A percentile compares a stretch with the other conserved stretches of the same genome.
These are phyloP conservation scores for Drosophila nr. fundita DNA, from an alignment of 2,888 invertebrate genomes.

Conservation along the genomic window DNA sequence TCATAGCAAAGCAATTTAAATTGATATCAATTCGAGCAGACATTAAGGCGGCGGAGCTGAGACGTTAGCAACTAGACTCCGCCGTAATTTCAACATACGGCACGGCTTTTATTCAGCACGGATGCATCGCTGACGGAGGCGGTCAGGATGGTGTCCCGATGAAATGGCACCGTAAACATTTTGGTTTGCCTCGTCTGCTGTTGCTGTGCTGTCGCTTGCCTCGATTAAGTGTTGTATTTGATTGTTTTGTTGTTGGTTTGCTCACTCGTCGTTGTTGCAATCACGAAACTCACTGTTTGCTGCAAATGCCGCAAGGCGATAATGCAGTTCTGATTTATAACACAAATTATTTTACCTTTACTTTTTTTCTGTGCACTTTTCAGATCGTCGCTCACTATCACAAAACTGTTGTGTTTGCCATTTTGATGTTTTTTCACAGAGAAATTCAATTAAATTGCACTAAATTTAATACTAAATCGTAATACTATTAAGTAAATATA, in stretches of 20 bases:
- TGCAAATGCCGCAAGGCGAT: constrained; percentile 25
- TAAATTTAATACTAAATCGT: not conserved
- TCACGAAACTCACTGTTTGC: constrained; percentile 57
- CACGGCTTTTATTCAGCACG: constrained; percentile 86
- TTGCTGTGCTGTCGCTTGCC: not conserved
- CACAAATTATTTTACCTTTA: constrained; percentile 26
- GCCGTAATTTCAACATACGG: constrained; percentile 85
- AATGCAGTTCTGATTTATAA: constrained; percentile 20
- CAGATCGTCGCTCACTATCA: constrained; percentile 24
- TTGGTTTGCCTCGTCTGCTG: constrained; percentile 22
- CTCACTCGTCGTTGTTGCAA: constrained; percentile 16
- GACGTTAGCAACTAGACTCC: constrained; percentile 1
- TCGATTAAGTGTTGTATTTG: not conserved
- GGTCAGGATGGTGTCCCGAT: constrained; percentile 85
- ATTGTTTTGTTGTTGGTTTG: not conserved
- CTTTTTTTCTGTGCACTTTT: constrained; percentile 12
- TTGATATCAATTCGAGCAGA: constrained; percentile 61
- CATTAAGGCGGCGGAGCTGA: constrained; percentile 6
- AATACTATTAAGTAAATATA: not conserved
- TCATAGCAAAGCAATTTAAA: constrained; percentile 37
- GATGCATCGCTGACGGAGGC: constrained; percentile 89
- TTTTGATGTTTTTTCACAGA: constrained; percentile 4
- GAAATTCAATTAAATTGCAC: not conserved
- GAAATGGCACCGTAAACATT: constrained; percentile 85
- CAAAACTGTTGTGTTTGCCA: constrained; percentile 21